Base-by-base conservation (phyloP, 2,797 vertebrate genomes). In the Urophycis tenuis region DNA sequence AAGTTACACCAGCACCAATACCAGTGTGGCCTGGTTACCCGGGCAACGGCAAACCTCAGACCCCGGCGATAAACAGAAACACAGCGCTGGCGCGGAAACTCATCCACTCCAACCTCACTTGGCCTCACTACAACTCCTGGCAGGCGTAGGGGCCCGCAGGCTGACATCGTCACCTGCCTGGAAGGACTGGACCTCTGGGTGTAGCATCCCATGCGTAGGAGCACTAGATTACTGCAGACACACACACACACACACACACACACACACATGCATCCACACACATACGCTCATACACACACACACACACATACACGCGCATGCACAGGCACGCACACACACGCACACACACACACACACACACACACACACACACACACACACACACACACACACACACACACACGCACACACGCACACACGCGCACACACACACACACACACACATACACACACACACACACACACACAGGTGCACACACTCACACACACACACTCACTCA, bases 51-150 rank as follows among this genome's bases (percentile, higher is more conserved):
- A 85, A 83, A 91, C 89, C 88, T 70, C 89, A 85, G 84, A 91
- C 89, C 88, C 60, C 88, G 89, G 90, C 85, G 81, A 80, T 84
- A 85, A 89, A 89, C 81, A 87, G 88, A 90, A 91, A 92, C 88
- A 92, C 88, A 91, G 84, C 88, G 80, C 84, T 85, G 86, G 82
- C 88, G 88, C 77, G 75, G 70, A 71, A 80, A 72, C 74, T 77
- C 41, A 45, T 67, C 12, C 60, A 67, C 60, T 75, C 75, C 36
- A 5, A 39, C 67, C 73, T 45, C 74, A 70, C 72, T 71, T 32
- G 49, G 45, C 78, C 64, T 41, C 39, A 73, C 6, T 45, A 73
- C 6, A 75, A 25, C 60, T 78, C 76, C 78, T 71, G 69, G 29
- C 32, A 31, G 14, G 12, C 12, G 31, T 15, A 64, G 77, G n/a